Evolutionary conservation across 2,888 invertebrate genomes (phyloP), one percentile per base, ranked within the genome.

Genomic region (Parasteatoda lunata): DNA sequence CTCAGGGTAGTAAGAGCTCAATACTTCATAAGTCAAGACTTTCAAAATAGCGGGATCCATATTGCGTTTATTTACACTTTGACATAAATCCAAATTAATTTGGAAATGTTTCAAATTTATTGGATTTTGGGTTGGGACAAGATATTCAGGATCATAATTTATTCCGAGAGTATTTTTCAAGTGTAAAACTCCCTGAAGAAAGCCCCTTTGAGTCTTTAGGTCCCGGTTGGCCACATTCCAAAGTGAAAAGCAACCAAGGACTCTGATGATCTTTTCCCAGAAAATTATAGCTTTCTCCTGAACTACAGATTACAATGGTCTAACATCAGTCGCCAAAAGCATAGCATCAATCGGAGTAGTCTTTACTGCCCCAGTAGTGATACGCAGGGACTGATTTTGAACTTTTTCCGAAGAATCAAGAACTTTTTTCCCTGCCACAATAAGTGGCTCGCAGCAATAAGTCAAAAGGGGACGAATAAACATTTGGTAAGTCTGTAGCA

Each of bases 391-490:
- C 59, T 75, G 75, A 54, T 54, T 75, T 71, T 48, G 48, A 5
- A 71, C n/a, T 71, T 49, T 13, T 71, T 9, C 13, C n/a, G 48
- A 48, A 11, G 48, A 11, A 54, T 54, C 6, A 1, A 54, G 7
- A 4, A 71, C 9, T 48, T 71, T 2, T 71, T 71, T 49, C 1
- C n/a, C 48, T 4, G 66, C 15, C 15, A 11, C 9, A 49, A 68
- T 7, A 45, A 77, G 77, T 13, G 30, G 66, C 49, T 66, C 65
- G 5, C 66, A 77, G 66, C 77, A 66, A 11, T 66, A 49, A 15
- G 65, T 77, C 9, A 77, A 4, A 47, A 66, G 49, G 47, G 66
- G 73, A 54, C n/a, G 73, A 11, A 59, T 75, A 30, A 59, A 75
- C 30, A 45, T 30, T 5, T 30, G 30, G 3, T 66, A 66, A 15